Percentiles rank a stretch among this genome's conserved stretches.
Evolutionary conservation across 1,140 invertebrate species (phyloP).

Genomic region (Hyposmocoma kahamanoa): DNA sequence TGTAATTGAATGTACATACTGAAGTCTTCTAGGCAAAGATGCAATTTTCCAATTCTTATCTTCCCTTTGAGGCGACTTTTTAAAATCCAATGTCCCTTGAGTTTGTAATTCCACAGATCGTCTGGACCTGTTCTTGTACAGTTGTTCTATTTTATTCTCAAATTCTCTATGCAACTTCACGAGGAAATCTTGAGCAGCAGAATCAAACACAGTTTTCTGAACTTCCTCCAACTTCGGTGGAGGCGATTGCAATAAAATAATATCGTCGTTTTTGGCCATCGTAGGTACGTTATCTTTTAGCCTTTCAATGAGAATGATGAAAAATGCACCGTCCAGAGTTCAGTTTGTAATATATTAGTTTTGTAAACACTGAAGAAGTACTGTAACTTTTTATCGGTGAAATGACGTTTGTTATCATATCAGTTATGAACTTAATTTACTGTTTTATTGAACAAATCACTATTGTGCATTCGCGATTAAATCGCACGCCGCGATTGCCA

Average conservation of each 20-base stretch:
- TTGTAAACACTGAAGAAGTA: no score
- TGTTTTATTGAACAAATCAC: no score
- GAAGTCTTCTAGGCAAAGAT: slow-evolving; percentile 69
- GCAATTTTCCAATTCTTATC: slow-evolving; percentile 73
- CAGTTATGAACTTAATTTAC: no score
- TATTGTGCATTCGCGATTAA: no score
- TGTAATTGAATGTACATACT: slow-evolving; percentile 44
- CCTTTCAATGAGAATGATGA: no score
- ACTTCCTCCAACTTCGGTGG: slow-evolving; percentile 68
- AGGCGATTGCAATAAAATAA: slow-evolving; percentile 60
- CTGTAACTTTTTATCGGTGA: no score
- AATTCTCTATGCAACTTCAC: slow-evolving; percentile 60
- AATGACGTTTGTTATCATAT: no score
- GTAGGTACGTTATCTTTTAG: no score
- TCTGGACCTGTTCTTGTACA: slow-evolving; percentile 55
- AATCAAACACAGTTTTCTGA: slow-evolving; percentile 61
- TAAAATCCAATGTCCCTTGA: slow-evolving; percentile 37
- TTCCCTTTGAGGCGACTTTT: slow-evolving; percentile 40
- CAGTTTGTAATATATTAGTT: no score
- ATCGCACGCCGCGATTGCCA: no score
- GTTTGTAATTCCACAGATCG: slow-evolving; percentile 39
- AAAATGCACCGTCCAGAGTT: no score
- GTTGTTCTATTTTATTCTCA: slow-evolving; percentile 55
- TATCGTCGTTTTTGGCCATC: no score
- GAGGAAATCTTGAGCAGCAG: slow-evolving; percentile 60